Evolutionary conservation across 2,888 invertebrate species (phyloP).

Genomic region (Ophion costatus): DNA sequence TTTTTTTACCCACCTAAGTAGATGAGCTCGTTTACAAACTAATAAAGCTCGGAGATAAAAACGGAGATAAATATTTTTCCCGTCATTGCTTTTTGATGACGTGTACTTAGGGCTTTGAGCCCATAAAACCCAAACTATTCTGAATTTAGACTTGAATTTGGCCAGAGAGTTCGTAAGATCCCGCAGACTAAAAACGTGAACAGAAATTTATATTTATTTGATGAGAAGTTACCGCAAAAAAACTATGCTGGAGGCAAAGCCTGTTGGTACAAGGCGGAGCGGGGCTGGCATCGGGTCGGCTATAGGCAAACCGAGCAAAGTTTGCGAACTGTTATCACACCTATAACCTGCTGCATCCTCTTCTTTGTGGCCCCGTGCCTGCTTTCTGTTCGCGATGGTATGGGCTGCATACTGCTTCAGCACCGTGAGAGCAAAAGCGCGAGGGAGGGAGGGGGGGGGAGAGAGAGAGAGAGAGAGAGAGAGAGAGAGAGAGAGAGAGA

Average conservation of each 20-base stretch:
- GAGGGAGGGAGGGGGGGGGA: too few species aligned
- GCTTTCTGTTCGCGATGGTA: constrained; percentile 40
- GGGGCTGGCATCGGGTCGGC: constrained; percentile 6
- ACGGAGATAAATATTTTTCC: not conserved
- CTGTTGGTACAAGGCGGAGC: not conserved
- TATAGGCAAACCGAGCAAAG: constrained; percentile 35
- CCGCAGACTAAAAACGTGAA: not conserved
- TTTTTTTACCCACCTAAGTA: too few species aligned
- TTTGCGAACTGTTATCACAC: constrained; percentile 62
- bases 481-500: constrained; percentile 14
- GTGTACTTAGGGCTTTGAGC: not conserved
- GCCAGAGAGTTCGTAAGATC: not conserved
- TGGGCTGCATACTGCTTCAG: constrained; percentile 44
- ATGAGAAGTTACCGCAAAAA: not conserved
- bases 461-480: constrained; percentile 27
- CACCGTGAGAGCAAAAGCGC: constrained; percentile 31
- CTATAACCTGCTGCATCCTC: constrained; percentile 25
- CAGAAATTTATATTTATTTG: not conserved
- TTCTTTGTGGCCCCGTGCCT: constrained; percentile 28
- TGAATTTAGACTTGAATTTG: not conserved
- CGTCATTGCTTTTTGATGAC: not conserved
- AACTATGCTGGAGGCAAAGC: not conserved
- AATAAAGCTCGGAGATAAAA: not conserved
- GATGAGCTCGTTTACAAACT: not conserved
- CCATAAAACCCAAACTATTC: not conserved